phyloP scores from a whole-genome alignment of 2,888 invertebrate genomes.

The Oegoconia quadripuncta region DNA sequence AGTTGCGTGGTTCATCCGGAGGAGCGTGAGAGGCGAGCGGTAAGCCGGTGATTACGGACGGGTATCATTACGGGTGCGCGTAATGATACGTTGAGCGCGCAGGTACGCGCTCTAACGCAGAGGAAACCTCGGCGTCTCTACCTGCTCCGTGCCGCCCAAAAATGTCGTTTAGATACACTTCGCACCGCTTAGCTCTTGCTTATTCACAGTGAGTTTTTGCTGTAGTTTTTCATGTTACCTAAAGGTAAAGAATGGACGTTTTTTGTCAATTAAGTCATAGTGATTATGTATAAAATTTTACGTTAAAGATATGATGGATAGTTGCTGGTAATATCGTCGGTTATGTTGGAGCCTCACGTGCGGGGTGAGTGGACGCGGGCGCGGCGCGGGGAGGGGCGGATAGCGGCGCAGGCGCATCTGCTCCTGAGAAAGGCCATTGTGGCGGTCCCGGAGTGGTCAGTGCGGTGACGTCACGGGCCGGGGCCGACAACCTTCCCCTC shows the following conservation, averaged over 20 bases:
- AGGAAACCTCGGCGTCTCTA: slow-evolving; percentile 52
- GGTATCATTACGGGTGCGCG: slow-evolving; percentile 60
- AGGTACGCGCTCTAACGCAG: slow-evolving; percentile 49
- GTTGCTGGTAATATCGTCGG: slow-evolving; percentile 4
- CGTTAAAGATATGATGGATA: slow-evolving; percentile 7
- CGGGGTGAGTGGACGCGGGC: slow-evolving; percentile 37
- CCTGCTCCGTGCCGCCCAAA: slow-evolving; percentile 52
- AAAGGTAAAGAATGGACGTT: slow-evolving; percentile 38
- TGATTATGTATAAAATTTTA: slow-evolving; percentile 14
- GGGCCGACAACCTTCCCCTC: slow-evolving; percentile 72
- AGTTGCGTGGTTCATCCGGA: slow-evolving; percentile 72
- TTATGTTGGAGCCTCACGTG: slow-evolving; percentile 33
- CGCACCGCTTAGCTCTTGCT: slow-evolving; percentile 50
- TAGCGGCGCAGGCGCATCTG: slow-evolving; percentile 73
- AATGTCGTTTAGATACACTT: slow-evolving; percentile 61
- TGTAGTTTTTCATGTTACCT: slow-evolving; percentile 40
- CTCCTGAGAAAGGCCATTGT: slow-evolving; percentile 75
- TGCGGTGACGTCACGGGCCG: slow-evolving; percentile 74
- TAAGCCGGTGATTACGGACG: slow-evolving; percentile 50
- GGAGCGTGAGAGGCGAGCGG: slow-evolving; percentile 38
- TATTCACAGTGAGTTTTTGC: slow-evolving; percentile 61
- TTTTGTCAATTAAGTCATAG: slow-evolving; percentile 35
- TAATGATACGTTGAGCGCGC: slow-evolving; percentile 68
- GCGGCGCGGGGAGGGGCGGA: slow-evolving; percentile 50
- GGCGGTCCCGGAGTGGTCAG: slow-evolving; percentile 72